phyloP scores from a whole-genome alignment of 2,888 invertebrate species.

The Himalopsyche anomala region DNA sequence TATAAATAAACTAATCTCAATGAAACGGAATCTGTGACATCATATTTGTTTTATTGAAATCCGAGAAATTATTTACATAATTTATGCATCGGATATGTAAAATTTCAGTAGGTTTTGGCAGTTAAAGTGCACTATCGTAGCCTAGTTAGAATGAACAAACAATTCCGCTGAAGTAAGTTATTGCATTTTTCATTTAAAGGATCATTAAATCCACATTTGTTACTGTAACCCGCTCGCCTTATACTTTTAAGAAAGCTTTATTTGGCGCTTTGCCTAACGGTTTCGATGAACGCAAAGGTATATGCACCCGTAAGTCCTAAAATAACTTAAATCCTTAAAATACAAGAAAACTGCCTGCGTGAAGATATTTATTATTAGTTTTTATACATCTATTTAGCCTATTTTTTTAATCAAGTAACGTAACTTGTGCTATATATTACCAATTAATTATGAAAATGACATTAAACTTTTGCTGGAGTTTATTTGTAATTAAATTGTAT shows the following conservation, averaged over 20 bases:
- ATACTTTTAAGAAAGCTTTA: not conserved
- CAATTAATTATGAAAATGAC: no score
- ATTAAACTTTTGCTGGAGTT: no score
- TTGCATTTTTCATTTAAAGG: conserved; percentile 41
- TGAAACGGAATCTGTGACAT: no score
- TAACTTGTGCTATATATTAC: no score
- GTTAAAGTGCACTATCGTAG: not conserved
- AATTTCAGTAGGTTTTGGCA: not conserved
- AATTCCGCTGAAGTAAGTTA: not conserved
- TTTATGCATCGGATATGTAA: not conserved
- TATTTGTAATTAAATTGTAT: no score
- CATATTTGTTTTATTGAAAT: no score
- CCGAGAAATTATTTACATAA: not conserved
- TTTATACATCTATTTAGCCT: no score
- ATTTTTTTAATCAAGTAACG: no score
- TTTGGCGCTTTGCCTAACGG: not conserved
- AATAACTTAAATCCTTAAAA: not conserved
- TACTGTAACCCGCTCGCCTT: not conserved
- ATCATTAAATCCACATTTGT: conserved; percentile 43
- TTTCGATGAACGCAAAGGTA: not conserved
- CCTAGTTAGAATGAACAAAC: not conserved
- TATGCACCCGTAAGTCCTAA: not conserved
- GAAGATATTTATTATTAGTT: no score
- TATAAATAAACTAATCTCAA: no score
- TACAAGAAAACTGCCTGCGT: no score